Base-by-base conservation (phyloP, 1,140 invertebrate genomes). In the Bursaphelenchus mucronatus region DNA sequence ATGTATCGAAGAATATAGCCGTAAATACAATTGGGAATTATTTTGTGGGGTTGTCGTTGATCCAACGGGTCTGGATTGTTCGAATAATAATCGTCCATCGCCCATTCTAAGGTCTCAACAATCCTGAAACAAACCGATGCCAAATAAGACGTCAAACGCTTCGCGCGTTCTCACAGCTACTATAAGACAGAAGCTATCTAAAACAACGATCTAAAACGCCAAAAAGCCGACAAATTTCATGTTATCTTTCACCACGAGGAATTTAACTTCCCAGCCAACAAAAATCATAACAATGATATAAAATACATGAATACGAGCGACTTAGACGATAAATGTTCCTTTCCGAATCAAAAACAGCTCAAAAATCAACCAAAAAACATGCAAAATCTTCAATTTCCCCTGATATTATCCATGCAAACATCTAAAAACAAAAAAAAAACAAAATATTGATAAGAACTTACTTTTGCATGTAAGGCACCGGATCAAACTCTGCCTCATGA, bases 31-130 rank as follows among this genome's bases (percentile, higher is more conserved):
- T 46, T 13, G 0, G 71, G 70, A 43, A 75, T 51, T 13, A 67
- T 40, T 30, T 75, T 68, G n/a, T 57, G 41, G 10, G 70, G 70
- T 19, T 71, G 72, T 30, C 67, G 46, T 11, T 69, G 44, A 41
- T 71, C 52, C 17, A 52, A 49, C 9, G 70, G 70, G 56, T 71
- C 70, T n/a, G 73, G 73, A 63, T 71, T 71, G 68, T 75, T 61
- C 47, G 46, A 41, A 10, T 63, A 30, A 47, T 54, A 71, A n/a
- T 74, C 70, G 44, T 71, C 61, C 3, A 40, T 69, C n/a, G 70
- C 70, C 45, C 63, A 69, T 41, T 71, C 70, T 8, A 71, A 52
- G 17, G 70, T 47, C 49, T 71, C 70, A 8, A 56, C 47, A 40
- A 71, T 70, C 41, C 69, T 70, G 41, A 67, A 73, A 64, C 30